These are phyloP conservation scores for Mus musculus DNA, from an alignment of 2,113 vertebrate species.

Conservation along the genomic window DNA sequence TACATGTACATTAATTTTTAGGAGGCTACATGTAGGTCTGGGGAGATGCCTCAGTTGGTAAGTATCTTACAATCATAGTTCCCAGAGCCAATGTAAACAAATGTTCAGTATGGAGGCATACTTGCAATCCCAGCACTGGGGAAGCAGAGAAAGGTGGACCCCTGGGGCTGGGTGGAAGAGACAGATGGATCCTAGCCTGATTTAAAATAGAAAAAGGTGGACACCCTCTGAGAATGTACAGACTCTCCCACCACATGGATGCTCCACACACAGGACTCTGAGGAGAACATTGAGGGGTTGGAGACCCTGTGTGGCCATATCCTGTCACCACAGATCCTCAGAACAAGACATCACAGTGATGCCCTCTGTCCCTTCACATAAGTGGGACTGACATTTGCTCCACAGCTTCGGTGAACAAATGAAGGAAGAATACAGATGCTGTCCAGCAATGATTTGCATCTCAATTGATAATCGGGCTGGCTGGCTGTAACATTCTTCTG, in stretches of 20 bases:
- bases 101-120: not conserved
- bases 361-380: not conserved
- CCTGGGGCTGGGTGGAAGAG: not conserved
- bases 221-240: not conserved
- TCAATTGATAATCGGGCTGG: not conserved
- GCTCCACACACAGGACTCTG: not conserved
- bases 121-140: not conserved
- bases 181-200: not conserved
- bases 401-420: not conserved
- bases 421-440: not conserved
- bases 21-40: not conserved
- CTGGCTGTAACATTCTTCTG: constrained; percentile 17
- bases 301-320: not conserved
- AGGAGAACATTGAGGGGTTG: not conserved
- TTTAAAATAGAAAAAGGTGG: not conserved
- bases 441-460: not conserved
- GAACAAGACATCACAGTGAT: not conserved
- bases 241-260: not conserved
- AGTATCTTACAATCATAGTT: too few species aligned
- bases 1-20: not conserved
- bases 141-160: not conserved
- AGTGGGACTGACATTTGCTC: constrained; percentile 17
- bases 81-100: not conserved
- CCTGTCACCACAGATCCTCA: not conserved
- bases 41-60: not conserved